Conservation (phyloP, 2,888 invertebrate species). For the Ormia ochracea region DNA sequence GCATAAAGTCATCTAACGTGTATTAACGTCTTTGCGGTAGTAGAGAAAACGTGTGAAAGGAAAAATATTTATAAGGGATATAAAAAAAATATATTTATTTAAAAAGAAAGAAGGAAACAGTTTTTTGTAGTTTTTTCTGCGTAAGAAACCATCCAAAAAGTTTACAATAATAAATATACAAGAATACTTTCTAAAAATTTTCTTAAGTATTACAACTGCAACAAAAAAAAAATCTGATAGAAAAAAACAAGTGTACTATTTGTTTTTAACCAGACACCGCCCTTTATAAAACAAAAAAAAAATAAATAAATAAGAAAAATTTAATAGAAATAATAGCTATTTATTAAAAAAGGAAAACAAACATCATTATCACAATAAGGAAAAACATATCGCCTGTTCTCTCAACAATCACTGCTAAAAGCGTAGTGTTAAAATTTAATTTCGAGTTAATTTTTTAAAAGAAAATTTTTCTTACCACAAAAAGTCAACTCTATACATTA, state of each 20-base stretch:
- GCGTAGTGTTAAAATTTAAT: constrained; percentile 1
- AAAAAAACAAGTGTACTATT: constrained; percentile 46
- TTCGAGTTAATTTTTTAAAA: not conserved
- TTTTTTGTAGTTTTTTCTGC: constrained; percentile 37
- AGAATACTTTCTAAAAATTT: constrained; percentile 32
- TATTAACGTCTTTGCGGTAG: constrained; percentile 56
- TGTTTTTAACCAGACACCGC: constrained; percentile 49
- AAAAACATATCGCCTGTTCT: constrained; percentile 39
- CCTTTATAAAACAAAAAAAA: constrained; percentile 34
- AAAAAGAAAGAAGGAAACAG: not conserved
- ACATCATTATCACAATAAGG: constrained; percentile 17
- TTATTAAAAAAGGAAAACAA: not conserved
- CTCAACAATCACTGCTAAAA: constrained; percentile 33
- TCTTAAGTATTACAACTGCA: constrained; percentile 26
- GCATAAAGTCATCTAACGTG: constrained; percentile 56
- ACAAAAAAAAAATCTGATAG: not conserved
- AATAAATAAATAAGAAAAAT: not conserved
- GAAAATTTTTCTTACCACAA: not conserved
- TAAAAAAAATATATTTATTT: constrained; percentile 12
- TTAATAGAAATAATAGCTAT: not conserved
- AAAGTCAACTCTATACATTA: not conserved
- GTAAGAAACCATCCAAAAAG: constrained; percentile 56
- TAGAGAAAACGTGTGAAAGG: constrained; percentile 43
- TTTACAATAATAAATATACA: constrained; percentile 60
- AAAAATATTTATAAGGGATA: constrained; percentile 27